These are phyloP conservation scores for Macroglossus sobrinus DNA, from an alignment of 2,113 vertebrate species.

Conservation along the genomic window DNA sequence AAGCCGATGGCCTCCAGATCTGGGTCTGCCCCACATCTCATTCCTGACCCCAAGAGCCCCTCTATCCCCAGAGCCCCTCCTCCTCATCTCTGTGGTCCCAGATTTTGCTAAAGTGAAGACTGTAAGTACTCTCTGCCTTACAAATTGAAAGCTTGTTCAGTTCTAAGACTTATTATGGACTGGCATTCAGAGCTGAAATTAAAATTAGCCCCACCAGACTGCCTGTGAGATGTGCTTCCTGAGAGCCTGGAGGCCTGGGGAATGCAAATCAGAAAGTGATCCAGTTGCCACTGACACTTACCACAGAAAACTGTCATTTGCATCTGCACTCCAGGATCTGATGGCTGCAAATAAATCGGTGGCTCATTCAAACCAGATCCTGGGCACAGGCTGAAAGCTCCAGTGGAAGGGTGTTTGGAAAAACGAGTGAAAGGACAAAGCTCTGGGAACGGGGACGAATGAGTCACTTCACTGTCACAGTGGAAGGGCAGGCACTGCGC, in stretches of 20 bases:
- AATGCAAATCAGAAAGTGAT: constrained; percentile 56
- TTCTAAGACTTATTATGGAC: background rate
- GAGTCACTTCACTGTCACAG: background rate
- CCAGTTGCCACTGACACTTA: background rate
- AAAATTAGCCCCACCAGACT: constrained; percentile 51
- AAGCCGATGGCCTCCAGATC: background rate
- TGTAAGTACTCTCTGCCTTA: background rate
- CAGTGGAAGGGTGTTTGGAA: background rate
- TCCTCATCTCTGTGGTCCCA: background rate
- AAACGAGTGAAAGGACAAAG: background rate
- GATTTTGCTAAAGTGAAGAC: background rate
- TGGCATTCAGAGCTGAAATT: background rate
- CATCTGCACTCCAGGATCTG: constrained; percentile 9
- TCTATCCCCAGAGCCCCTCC: background rate
- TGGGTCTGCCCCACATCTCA: background rate
- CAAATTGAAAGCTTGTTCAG: background rate
- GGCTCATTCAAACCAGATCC: background rate
- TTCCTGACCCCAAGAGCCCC: background rate
- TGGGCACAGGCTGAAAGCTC: background rate
- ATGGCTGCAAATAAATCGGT: constrained; percentile 14
- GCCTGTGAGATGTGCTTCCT: constrained; percentile 23
- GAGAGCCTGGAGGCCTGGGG: background rate
- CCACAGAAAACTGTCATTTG: constrained; percentile 50
- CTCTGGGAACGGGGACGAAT: background rate
- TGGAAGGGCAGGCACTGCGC: background rate